Percentiles rank a stretch among this genome's conserved stretches.
These are phyloP conservation scores for Sesamia nonagrioides DNA, from an alignment of 1,140 invertebrate species.

Conservation along the genomic window DNA sequence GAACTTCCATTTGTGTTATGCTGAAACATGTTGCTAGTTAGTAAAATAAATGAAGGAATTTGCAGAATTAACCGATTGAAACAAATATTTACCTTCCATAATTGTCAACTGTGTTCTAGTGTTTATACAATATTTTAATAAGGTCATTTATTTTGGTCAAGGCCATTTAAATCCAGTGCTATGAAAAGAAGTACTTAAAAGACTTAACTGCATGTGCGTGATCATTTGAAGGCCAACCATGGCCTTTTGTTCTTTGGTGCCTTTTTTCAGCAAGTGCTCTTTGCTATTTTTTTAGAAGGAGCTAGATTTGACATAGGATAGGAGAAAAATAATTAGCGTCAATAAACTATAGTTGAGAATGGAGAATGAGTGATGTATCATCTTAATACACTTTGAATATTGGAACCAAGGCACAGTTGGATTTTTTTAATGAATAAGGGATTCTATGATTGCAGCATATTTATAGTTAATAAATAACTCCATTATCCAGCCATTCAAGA, in stretches of 20 bases:
- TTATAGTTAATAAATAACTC: not conserved
- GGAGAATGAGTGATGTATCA: not conserved
- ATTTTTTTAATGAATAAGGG: not conserved
- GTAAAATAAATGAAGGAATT: constrained; percentile 25
- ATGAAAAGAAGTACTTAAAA: constrained; percentile 45
- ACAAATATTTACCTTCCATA: constrained; percentile 11
- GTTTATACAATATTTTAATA: constrained; percentile 22
- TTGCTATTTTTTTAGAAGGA: constrained; percentile 28
- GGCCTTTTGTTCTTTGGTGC: constrained; percentile 49
- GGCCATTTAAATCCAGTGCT: constrained; percentile 25
- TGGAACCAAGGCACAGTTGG: not conserved
- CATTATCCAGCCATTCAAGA: constrained; percentile 2
- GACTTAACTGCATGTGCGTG: constrained; percentile 29
- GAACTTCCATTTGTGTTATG: not conserved
- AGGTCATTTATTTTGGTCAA: constrained; percentile 39
- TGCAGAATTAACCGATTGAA: constrained; percentile 31
- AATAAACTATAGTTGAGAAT: not conserved
- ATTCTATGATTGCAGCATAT: not conserved
- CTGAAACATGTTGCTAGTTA: constrained; percentile 12
- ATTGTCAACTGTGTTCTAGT: constrained; percentile 15
- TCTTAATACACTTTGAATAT: not conserved
- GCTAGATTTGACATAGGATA: constrained; percentile 24
- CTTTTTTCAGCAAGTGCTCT: constrained; percentile 46
- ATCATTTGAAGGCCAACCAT: constrained; percentile 17
- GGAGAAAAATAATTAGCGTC: not conserved